Base-by-base conservation (phyloP, 2,797 vertebrate genomes). In the Semaprochilodus insignis region DNA sequence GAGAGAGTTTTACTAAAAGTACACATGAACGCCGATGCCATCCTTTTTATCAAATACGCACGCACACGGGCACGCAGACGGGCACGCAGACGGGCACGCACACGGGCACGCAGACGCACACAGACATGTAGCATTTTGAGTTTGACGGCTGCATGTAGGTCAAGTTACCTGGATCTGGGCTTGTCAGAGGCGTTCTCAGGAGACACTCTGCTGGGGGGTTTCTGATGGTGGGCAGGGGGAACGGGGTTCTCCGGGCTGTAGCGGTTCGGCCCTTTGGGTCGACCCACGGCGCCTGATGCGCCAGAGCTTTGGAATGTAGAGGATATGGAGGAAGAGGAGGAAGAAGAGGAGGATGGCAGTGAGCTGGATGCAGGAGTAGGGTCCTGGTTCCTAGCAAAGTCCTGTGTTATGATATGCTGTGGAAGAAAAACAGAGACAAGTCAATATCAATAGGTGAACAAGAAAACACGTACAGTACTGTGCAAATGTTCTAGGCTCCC, bases 401-500 rank as follows among this genome's bases (percentile, higher is more conserved):
- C 98, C 92, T 99, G 98, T 77, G 98, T 99, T 91, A 99, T 99
- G 89, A 99, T 99, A 91, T 99, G 97, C 98, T 99, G 92, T 73
- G 25, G 25, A n/a, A 78, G 1, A 66, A 19, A 59, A 81, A 27
- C 0, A 54, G 11, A 14, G 4, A 48, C 11, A 44, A 3, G 63
- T 67, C 23, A 76, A n/a, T 17, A 48, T 73, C 69, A 78, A 2
- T 34, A 31, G 14, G 16, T 36, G 15, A 44, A 21, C 34, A n/a
- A 44, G 36, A 69, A 69, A 13, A 40, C 23, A 14, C 60, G 27
- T 13, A 8, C 8, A 44, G 2, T 44, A 44, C 40, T 6, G 2
- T 44, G 8, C 44, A 13, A 48, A 48, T 1, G 10, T 48, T 48
- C 10, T 13, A 48, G 44, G 44, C 44, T 11, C 44, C 10, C 11